Evolutionary conservation across 1,140 invertebrate genomes (phyloP).

Genomic region (Nebria ingens): DNA sequence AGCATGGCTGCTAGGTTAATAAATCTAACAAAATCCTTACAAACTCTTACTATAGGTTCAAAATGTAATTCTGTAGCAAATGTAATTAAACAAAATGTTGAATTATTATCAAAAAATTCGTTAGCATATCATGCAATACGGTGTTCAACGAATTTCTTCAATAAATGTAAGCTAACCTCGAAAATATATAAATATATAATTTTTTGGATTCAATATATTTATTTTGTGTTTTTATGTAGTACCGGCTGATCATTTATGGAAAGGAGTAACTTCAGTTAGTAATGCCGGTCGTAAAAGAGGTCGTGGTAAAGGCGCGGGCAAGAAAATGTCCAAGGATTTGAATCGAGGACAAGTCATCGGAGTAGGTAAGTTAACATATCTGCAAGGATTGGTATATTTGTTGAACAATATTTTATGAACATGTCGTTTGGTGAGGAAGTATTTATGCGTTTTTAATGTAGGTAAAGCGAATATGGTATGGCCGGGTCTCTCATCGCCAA

Average conservation of each 20-base stretch:
- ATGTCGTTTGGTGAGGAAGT: constrained; percentile 7
- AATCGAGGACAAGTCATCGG: constrained; percentile 88
- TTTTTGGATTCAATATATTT: constrained; percentile 6
- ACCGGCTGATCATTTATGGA: constrained; percentile 79
- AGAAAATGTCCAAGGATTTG: constrained; percentile 66
- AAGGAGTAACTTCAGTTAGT: constrained; percentile 87
- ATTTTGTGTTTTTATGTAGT: constrained; percentile 38
- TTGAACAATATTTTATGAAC: background rate
- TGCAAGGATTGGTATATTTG: constrained; percentile 21
- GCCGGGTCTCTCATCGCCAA: constrained; percentile 82
- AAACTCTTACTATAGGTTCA: constrained; percentile 27
- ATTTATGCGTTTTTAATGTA: constrained; percentile 24
- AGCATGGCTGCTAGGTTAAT: constrained; percentile 25
- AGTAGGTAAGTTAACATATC: no score
- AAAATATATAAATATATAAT: constrained; percentile 3
- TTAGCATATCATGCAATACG: constrained; percentile 19
- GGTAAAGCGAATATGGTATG: constrained; percentile 74
- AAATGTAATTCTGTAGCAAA: constrained; percentile 17
- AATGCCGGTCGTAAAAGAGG: constrained; percentile 92
- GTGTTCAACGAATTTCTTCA: constrained; percentile 40
- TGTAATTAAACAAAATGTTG: constrained; percentile 14
- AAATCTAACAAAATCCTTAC: constrained; percentile 29
- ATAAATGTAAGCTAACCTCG: constrained; percentile 36
- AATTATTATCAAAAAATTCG: constrained; percentile 13
- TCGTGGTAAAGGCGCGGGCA: constrained; percentile 70